A percentile compares a stretch with the other conserved stretches of the same genome.
phyloP scores from a whole-genome alignment of 2,888 invertebrate species.

The Euproctis similis region DNA sequence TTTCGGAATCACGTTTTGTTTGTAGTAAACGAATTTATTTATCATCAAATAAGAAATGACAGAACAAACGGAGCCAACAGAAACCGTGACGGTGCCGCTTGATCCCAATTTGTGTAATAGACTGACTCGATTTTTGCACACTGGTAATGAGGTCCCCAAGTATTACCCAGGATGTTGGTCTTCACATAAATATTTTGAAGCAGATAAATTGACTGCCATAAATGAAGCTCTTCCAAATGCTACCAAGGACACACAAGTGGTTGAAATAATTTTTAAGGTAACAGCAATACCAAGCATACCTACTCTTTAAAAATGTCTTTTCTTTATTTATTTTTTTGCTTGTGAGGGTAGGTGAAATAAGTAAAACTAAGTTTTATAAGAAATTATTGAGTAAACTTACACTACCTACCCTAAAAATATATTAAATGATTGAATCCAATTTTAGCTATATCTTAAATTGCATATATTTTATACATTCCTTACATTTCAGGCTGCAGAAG shows the following conservation, averaged over 20 bases:
- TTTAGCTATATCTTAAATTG: too few species aligned
- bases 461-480: too few species aligned
- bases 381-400: too few species aligned
- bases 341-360: too few species aligned
- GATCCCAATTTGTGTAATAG: conserved; percentile 50
- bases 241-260: conserved; percentile 38
- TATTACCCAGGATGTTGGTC: conserved; percentile 76
- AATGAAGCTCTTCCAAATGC: conserved; percentile 30
- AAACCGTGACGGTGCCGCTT: conserved; percentile 18
- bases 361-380: too few species aligned
- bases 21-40: conserved; percentile 11
- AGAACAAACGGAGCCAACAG: conserved; percentile 29
- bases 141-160: conserved; percentile 68
- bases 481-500: conserved; percentile 59
- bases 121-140: conserved; percentile 66
- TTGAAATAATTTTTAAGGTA: conserved; percentile 55
- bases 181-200: conserved; percentile 64
- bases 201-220: conserved; percentile 53
- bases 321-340: too few species aligned
- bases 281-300: background rate
- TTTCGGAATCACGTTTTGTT: conserved; percentile 13
- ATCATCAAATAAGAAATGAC: conserved; percentile 33
- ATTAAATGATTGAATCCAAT: too few species aligned
- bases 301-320: too few species aligned
- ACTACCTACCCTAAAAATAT: too few species aligned